A percentile compares a stretch with the other conserved stretches of the same genome.
phyloP scores from a whole-genome alignment of 2,888 invertebrate species.

The Uropetala carovei region DNA sequence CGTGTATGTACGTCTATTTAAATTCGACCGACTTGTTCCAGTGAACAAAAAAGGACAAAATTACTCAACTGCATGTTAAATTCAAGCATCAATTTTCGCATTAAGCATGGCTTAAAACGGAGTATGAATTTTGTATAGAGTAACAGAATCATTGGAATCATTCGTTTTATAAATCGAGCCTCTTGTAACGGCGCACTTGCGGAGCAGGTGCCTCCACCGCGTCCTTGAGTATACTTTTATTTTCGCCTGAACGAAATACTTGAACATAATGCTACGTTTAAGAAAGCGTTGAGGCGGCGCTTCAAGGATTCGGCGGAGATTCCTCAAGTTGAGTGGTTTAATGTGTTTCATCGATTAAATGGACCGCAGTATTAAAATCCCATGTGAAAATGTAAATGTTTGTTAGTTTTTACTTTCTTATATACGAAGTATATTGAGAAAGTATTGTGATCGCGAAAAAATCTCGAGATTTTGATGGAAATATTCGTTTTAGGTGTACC shows the following conservation, averaged over 20 bases:
- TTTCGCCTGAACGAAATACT: neutral
- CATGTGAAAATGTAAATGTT: neutral
- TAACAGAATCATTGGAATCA: no score
- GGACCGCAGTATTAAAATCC: neutral
- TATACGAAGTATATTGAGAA: neutral
- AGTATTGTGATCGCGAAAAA: neutral
- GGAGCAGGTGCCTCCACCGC: neutral
- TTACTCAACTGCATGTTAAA: no score
- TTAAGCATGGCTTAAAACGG: no score
- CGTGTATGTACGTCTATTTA: no score
- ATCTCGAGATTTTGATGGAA: neutral
- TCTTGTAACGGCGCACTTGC: neutral
- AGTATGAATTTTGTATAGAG: no score
- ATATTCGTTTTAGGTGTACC: no score
- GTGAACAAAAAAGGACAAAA: no score
- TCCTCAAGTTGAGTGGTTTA: neutral
- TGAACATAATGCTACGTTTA: neutral
- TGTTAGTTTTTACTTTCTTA: neutral
- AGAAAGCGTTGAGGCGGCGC: neutral
- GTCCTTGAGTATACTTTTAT: neutral
- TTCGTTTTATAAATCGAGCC: no score
- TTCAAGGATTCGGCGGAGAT: neutral
- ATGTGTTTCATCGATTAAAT: neutral
- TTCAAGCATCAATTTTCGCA: no score
- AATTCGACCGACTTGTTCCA: no score